Conservation (phyloP, 2,888 invertebrate species). For the Aphelenchoides bicaudatus region DNA sequence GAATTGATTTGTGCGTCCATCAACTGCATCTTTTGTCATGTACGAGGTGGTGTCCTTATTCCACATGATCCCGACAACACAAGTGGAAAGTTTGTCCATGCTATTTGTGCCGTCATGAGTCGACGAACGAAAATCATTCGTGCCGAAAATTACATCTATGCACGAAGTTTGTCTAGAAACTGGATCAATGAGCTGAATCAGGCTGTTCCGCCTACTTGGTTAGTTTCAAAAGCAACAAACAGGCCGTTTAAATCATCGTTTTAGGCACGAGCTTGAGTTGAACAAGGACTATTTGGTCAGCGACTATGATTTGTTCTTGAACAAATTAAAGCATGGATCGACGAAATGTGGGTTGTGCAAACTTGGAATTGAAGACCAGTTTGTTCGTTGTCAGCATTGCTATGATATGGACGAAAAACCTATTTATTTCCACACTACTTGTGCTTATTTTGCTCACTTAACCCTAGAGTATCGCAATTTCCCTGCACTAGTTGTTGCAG, state of each 20-base stretch:
- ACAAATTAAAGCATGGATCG: not conserved
- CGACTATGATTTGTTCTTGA: conserved; percentile 8
- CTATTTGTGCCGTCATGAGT: conserved; percentile 45
- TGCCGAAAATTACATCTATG: not conserved
- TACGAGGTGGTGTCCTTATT: conserved; percentile 49
- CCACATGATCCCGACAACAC: too few species aligned
- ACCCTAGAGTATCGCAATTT: conserved; percentile 63
- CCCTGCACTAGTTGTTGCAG: conserved; percentile 62
- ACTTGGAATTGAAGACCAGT: conserved; percentile 15
- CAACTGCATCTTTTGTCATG: conserved; percentile 44
- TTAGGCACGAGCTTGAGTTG: not conserved
- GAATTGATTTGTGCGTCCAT: conserved; percentile 19
- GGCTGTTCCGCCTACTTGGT: not conserved
- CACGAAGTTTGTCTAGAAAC: not conserved
- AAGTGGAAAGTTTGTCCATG: conserved; percentile 43
- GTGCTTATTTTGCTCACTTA: conserved; percentile 67
- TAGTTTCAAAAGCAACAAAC: not conserved
- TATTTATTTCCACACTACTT: conserved; percentile 65
- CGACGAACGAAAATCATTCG: conserved; percentile 24
- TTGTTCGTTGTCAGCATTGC: conserved; percentile 20
- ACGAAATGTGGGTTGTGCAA: conserved; percentile 34
- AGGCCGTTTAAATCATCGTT: not conserved
- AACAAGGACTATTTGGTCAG: not conserved
- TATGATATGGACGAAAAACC: conserved; percentile 18
- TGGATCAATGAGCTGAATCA: not conserved